Evolutionary conservation across 2,888 invertebrate genomes (phyloP).

Genomic region (Drosophila demipolita): DNA sequence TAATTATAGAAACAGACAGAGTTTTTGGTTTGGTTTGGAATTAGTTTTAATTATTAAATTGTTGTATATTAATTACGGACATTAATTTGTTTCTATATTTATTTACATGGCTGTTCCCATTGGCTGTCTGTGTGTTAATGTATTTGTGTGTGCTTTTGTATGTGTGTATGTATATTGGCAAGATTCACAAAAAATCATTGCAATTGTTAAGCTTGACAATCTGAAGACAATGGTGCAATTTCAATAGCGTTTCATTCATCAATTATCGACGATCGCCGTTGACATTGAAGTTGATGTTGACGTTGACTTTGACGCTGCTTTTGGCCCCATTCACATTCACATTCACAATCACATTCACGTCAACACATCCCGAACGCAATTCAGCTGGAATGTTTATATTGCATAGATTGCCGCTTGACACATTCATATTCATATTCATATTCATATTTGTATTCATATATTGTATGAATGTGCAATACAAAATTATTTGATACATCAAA

Average conservation of each 20-base stretch:
- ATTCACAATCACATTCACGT: not conserved
- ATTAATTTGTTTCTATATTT: slow-evolving; percentile 31
- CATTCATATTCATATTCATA: slow-evolving; percentile 40
- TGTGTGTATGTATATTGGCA: slow-evolving; percentile 8
- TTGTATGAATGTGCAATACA: slow-evolving; percentile 52
- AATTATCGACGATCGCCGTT: slow-evolving; percentile 15
- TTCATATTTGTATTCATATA: slow-evolving; percentile 46
- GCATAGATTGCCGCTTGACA: slow-evolving; percentile 25
- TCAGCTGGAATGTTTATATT: slow-evolving; percentile 11
- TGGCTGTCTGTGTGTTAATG: slow-evolving; percentile 11
- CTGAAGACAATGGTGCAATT: slow-evolving; percentile 28
- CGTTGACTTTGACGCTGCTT: slow-evolving; percentile 30
- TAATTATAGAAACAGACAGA: slow-evolving; percentile 20
- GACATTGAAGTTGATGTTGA: slow-evolving; percentile 24
- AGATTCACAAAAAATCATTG: not conserved
- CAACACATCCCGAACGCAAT: not conserved
- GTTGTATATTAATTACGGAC: slow-evolving; percentile 38
- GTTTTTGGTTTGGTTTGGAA: slow-evolving; percentile 11
- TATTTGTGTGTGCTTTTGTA: slow-evolving; percentile 20
- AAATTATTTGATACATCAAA: slow-evolving; percentile 47
- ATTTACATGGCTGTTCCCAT: slow-evolving; percentile 55
- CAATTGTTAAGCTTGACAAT: slow-evolving; percentile 35
- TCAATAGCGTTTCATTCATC: slow-evolving; percentile 31
- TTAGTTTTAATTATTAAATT: slow-evolving; percentile 22
- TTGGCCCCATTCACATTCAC: slow-evolving; percentile 17